Evolutionary conservation across 2,888 invertebrate genomes (phyloP).

Genomic region (Limnephilus marmoratus): DNA sequence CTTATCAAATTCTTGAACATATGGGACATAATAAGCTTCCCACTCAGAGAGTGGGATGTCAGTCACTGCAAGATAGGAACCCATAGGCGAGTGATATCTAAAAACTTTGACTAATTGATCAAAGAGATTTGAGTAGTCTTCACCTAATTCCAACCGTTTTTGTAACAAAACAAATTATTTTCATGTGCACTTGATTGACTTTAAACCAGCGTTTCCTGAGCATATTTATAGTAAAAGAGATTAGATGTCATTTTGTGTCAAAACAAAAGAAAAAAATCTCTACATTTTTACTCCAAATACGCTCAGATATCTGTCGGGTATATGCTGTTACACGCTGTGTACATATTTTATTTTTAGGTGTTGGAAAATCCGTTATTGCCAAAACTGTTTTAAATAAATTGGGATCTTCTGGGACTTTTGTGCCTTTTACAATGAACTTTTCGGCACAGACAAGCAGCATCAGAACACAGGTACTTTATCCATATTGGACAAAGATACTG

Average conservation of each 20-base stretch:
- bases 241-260: no score
- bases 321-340: no score
- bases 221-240: no score
- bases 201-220: no score
- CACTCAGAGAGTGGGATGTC: no score
- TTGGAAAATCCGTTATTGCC: slow-evolving; percentile 93
- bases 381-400: slow-evolving; percentile 84
- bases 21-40: no score
- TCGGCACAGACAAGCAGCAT: slow-evolving; percentile 94
- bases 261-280: no score
- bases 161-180: background rate
- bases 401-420: slow-evolving; percentile 78
- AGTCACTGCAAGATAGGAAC: background rate
- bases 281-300: no score
- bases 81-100: background rate
- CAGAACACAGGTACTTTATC: slow-evolving; percentile 80
- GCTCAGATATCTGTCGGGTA: no score
- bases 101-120: background rate
- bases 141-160: background rate
- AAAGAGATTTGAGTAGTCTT: background rate
- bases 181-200: background rate
- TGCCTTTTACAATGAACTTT: slow-evolving; percentile 90
- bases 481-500: background rate
- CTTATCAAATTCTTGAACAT: no score
- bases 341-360: slow-evolving; percentile 77